Base-by-base conservation (phyloP, 2,113 vertebrate species). In the Rostratula benghalensis region DNA sequence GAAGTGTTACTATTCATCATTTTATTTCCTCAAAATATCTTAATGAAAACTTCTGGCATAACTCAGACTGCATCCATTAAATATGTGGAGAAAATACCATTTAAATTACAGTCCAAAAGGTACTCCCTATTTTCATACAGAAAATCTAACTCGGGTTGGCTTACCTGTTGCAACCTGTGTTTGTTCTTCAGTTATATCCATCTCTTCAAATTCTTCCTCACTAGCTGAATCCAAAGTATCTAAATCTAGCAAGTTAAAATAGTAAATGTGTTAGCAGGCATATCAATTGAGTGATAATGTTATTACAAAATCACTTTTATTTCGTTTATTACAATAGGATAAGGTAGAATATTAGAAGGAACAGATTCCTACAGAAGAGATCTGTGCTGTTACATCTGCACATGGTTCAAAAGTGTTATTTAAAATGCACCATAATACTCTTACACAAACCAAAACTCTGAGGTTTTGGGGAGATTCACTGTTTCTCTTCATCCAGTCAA, bases 181-280 rank as follows among this genome's bases (percentile, higher is more conserved):
- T 87, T 70, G 80, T 94, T 91, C 90, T 85, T 82, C 45, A 73
- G 63, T 45, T 21, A 53, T 56, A 77, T 64, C 50, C 9, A 3
- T 68, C 28, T 51, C 86, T 93, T 91, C 83, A 76, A 94, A 71
- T 53, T 86, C 11, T 25, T 90, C 37, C 25, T 92, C 91, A 54
- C 65, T 73, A 39, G 73, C 67, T 78, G 93, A 90, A 71, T 73
- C 18, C 17, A 71, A 91, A 86, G 68, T 59, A 45, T 93, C 93
- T 90, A 97, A 83, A 91, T 96, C 96, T 97, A 85, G 35, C 3
- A 75, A 75, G 56, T 10, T 4, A 77, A 64, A 51, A 93, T 5
- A 46, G 6, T 8, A 41, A 53, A 48, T 10, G 6, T 54, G 35
- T 65, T 91, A 92, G 45, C 13, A 79, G 50, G 8, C 22, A 21